Evolutionary conservation across 2,888 invertebrate genomes (phyloP), one percentile per base, ranked within the genome.

Genomic region (Blastobasis adustella): DNA sequence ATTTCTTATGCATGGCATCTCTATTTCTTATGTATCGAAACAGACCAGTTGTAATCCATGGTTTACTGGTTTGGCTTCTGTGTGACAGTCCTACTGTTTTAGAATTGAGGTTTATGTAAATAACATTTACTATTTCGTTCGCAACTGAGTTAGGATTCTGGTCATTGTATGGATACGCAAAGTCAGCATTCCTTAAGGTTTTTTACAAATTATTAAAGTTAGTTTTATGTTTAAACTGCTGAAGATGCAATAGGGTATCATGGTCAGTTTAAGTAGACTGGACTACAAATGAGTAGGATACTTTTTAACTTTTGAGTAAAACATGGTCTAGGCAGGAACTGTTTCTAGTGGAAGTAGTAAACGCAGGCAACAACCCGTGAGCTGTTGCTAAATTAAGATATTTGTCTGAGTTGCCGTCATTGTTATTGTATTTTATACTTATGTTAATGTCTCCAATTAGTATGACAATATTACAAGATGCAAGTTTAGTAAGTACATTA

Each of bases 311-410:
- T 50, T 56, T 59, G 1, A 59, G 40, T 39, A 59, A 54, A 5
- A 53, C 45, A 36, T 59, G 59, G 48, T 59, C 56, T 10, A 51
- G 46, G 37, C 56, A 54, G 23, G 51, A 58, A 8, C 48, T 49
- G 4, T 43, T 48, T 8, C 60, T 49, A 8, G 60, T 60, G 45
- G 55, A 54, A 9, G 52, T 23, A 6, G 46, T 49, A 45, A 58
- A 53, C 4, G 49, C 49, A 36, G 58, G 57, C 7, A 57, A 36
- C 0, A 59, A 36, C 4, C 59, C 56, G 45, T 54, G 50, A n/a
- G 45, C 49, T 7, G 59, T 54, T 2, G 50, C 38, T n/a, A 52
- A 7, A 7, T 46, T 54, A 8, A 59, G 43, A 37, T 55, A 58
- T 7, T 55, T 49, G 8, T 42, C 10, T 36, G 46, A 49, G 23